Evolutionary conservation across 2,888 invertebrate species (phyloP).

Genomic region (Nowickia ferox): DNA sequence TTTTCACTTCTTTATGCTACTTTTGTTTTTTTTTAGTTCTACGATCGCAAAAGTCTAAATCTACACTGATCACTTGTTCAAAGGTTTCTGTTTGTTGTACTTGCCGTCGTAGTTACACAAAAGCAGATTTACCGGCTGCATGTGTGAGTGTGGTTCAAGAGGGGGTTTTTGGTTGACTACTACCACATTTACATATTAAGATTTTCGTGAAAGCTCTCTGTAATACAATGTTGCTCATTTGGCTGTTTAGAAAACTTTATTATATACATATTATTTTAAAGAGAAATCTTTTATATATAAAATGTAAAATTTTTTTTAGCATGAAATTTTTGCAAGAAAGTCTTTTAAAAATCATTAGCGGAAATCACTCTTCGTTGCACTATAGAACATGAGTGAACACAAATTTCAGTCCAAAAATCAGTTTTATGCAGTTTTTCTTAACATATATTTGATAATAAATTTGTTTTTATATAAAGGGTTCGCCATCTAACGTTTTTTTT

Average conservation of each 20-base stretch:
- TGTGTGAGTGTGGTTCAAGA: not conserved
- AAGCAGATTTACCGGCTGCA: slow-evolving; percentile 19
- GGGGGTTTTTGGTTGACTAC: slow-evolving; percentile 21
- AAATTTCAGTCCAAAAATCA: no score
- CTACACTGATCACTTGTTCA: slow-evolving; percentile 70
- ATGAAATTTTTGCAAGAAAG: not conserved
- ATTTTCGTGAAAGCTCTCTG: slow-evolving; percentile 59
- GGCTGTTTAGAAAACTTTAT: not conserved
- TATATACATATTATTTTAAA: not conserved
- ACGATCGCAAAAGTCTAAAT: slow-evolving; percentile 64
- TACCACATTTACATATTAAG: slow-evolving; percentile 44
- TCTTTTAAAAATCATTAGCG: no score
- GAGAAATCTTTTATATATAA: no score
- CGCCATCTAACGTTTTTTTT: no score
- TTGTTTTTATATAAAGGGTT: no score
- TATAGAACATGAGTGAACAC: no score
- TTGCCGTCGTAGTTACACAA: slow-evolving; percentile 24
- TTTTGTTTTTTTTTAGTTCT: slow-evolving; percentile 37
- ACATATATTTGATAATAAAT: no score
- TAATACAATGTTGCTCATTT: not conserved
- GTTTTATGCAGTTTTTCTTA: no score
- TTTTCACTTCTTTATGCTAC: not conserved
- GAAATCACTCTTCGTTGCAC: no score
- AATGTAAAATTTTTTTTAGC: no score
- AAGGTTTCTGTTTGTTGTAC: slow-evolving; percentile 48